phyloP scores from a whole-genome alignment of 2,113 vertebrate genomes.

The Chionodraco myersi region DNA sequence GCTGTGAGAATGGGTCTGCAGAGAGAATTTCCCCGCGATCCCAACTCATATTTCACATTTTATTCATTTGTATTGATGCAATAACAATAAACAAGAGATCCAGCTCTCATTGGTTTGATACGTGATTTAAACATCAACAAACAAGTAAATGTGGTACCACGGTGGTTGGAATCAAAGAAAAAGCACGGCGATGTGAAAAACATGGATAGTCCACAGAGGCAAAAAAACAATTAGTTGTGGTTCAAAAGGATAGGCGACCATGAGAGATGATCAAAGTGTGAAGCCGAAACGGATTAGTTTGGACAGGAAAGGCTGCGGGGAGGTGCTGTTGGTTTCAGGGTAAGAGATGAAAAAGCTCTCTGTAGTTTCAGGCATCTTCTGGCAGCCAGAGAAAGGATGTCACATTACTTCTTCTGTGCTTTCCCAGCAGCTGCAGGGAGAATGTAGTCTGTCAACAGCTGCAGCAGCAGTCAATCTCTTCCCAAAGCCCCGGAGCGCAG shows the following conservation, averaged over 20 bases:
- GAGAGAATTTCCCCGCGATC: too few species aligned
- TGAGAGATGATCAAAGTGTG: constrained; percentile 63
- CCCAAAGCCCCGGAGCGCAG: constrained; percentile 57
- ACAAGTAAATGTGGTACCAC: constrained; percentile 20
- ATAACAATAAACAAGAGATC: constrained; percentile 8
- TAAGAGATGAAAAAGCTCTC: constrained; percentile 61
- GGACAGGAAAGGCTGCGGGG: constrained; percentile 51
- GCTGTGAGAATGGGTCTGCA: too few species aligned
- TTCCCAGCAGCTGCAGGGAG: constrained; percentile 50
- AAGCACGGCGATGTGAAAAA: constrained; percentile 5
- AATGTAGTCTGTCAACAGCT: constrained; percentile 57
- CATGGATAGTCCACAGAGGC: constrained; percentile 14
- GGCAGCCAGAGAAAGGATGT: constrained; percentile 50
- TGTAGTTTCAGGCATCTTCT: constrained; percentile 53
- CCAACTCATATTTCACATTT: background rate
- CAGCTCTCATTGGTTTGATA: background rate
- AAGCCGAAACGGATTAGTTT: constrained; percentile 20
- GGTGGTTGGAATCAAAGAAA: constrained; percentile 32
- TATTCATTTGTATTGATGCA: background rate
- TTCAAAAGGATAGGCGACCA: constrained; percentile 52
- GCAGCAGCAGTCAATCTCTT: constrained; percentile 63
- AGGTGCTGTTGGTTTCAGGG: constrained; percentile 49
- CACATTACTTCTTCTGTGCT: constrained; percentile 55
- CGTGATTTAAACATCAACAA: constrained; percentile 7
- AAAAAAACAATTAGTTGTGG: constrained; percentile 52